Evolutionary conservation across 2,797 vertebrate genomes (phyloP), one percentile per base, ranked within the genome.

Genomic region (Urocyon cinereoargenteus): DNA sequence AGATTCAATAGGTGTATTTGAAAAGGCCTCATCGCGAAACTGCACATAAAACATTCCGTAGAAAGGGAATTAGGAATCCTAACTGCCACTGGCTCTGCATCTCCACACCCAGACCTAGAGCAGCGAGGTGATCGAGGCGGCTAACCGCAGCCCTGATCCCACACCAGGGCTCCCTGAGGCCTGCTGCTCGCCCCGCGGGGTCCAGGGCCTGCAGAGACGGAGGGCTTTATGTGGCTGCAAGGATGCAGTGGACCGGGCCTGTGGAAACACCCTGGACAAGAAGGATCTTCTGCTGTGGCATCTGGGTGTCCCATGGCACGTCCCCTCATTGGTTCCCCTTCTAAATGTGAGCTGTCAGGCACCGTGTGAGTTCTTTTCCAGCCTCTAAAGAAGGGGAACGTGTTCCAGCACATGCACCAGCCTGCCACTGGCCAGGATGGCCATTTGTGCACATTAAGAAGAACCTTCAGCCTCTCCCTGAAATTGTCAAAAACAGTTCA

Each of bases 271-370:
- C 5, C 0, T 5, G 2, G 28, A 61, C 31, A 15, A 61, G 31
- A 31, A n/a, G 51, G 45, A 6, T 26, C 70, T 72, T 24, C 62
- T 6, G 28, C 3, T 1, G 3, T 10, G 45, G 9, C 36, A 11
- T 31, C 61, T 1, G 6, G 22, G 16, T 0, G 0, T 19, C 36
- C 13, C 14, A 2, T 0, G 0, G 16, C 0, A 0, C 7, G 0
- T 16, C 66, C 21, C 57, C 13, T 12, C 9, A 0, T 9, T 7
- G 28, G 24, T 55, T 45, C 36, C 31, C 45, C 53, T n/a, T n/a
- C 5, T 57, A 2, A 34, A 28, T 31, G 19, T 16, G 57, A 61
- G 59, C 61, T 14, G 2, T 40, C 0, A 2, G 31, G 22, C 21
- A 40, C 66, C 36, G 68, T 64, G 26, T 21, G 68, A 70, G 31